Conservation (phyloP, 2,888 invertebrate species). For the Drosophila quasianomalipes region DNA sequence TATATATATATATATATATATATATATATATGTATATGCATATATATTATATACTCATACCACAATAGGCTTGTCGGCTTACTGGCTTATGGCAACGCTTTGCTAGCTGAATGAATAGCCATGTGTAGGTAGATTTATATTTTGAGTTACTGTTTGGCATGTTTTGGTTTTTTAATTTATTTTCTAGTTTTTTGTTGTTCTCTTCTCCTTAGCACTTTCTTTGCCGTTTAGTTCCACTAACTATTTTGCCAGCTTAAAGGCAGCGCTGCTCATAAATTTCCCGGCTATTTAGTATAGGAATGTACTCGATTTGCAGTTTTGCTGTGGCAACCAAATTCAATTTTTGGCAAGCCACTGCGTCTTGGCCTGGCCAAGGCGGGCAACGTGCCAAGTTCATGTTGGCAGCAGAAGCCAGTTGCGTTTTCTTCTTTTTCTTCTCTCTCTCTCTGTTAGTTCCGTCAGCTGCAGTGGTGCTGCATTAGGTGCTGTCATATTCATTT, state of each 20-base stretch:
- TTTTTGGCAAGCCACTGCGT: constrained; percentile 51
- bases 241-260: constrained; percentile 44
- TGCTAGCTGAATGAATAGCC: constrained; percentile 39
- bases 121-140: constrained; percentile 53
- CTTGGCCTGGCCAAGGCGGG: constrained; percentile 53
- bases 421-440: background rate
- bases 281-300: constrained; percentile 64
- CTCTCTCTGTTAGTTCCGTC: constrained; percentile 21
- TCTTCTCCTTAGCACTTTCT: background rate
- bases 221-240: constrained; percentile 35
- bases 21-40: background rate
- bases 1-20: background rate
- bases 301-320: constrained; percentile 35
- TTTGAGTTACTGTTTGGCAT: constrained; percentile 55
- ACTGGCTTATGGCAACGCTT: constrained; percentile 44
- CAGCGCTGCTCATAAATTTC: constrained; percentile 62
- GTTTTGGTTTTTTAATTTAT: constrained; percentile 33
- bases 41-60: constrained; percentile 1
- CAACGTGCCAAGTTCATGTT: constrained; percentile 61
- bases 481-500: constrained; percentile 34
- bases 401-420: constrained; percentile 20
- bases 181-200: background rate
- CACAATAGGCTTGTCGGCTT: constrained; percentile 14
- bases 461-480: constrained; percentile 29
- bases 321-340: constrained; percentile 48